phyloP scores from a whole-genome alignment of 2,113 vertebrate species.

The Barbus barbus region DNA sequence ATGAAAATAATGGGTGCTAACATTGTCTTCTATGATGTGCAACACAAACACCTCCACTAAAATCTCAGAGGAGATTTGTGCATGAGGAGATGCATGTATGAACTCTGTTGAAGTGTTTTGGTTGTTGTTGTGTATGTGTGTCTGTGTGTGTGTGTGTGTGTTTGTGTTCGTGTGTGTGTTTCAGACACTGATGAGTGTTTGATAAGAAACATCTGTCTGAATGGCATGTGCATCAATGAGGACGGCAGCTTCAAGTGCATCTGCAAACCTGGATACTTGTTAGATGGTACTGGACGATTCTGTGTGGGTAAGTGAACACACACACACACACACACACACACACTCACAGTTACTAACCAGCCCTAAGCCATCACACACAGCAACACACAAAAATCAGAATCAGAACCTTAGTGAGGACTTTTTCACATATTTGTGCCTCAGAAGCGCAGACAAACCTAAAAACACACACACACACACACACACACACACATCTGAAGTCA shows the following conservation, averaged over 20 bases:
- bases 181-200: constrained; percentile 96
- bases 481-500: background rate
- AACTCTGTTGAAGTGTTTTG: background rate
- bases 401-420: background rate
- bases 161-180: constrained; percentile 38
- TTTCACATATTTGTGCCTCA: constrained; percentile 3
- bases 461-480: background rate
- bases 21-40: no score
- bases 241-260: constrained; percentile 99
- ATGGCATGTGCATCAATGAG: constrained; percentile 97
- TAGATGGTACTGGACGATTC: constrained; percentile 74
- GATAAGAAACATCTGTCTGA: constrained; percentile 93
- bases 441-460: background rate
- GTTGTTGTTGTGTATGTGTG: background rate
- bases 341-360: background rate
- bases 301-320: constrained; percentile 69
- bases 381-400: background rate
- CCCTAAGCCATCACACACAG: background rate
- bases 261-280: constrained; percentile 92
- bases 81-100: background rate
- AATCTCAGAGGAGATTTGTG: no score
- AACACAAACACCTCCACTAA: no score
- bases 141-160: background rate
- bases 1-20: no score
- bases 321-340: background rate